These are phyloP conservation scores for Apamea epomidion DNA, from an alignment of 2,888 invertebrate genomes.

Conservation along the genomic window DNA sequence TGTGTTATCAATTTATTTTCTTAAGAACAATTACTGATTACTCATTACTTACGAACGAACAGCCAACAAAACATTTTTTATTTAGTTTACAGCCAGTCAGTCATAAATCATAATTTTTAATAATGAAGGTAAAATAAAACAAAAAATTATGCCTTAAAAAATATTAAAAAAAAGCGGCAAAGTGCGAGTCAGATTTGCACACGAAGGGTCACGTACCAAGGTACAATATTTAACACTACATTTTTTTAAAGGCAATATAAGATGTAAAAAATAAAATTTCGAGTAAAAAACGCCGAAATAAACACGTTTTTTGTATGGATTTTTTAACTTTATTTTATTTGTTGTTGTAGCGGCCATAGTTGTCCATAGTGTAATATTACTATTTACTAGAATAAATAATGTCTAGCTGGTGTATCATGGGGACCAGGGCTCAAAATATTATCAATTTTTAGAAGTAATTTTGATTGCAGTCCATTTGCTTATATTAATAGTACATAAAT, in stretches of 20 bases:
- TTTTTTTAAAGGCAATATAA: background rate
- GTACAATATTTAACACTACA: background rate
- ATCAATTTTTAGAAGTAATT: too few relatives aligned
- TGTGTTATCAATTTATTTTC: background rate
- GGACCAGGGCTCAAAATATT: too few relatives aligned
- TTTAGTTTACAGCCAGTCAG: background rate
- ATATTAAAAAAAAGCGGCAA: background rate
- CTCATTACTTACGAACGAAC: slow-evolving; percentile 5
- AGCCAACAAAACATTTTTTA: too few relatives aligned
- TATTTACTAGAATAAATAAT: too few relatives aligned
- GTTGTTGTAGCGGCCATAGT: background rate
- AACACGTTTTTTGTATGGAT: background rate
- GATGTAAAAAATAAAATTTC: background rate
- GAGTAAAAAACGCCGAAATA: background rate
- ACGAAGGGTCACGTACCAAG: background rate
- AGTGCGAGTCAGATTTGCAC: background rate
- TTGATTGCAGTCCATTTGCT: too few relatives aligned
- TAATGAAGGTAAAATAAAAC: slow-evolving; percentile 9
- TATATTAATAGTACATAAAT: too few relatives aligned
- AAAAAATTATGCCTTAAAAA: background rate
- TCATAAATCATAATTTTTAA: slow-evolving; percentile 13
- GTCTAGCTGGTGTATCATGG: too few relatives aligned
- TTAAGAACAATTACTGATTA: slow-evolving; percentile 8
- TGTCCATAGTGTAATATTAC: too few relatives aligned
- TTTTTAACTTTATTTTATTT: background rate